Evolutionary conservation across 2,113 vertebrate genomes (phyloP).

Genomic region (Morphnarchus princeps): DNA sequence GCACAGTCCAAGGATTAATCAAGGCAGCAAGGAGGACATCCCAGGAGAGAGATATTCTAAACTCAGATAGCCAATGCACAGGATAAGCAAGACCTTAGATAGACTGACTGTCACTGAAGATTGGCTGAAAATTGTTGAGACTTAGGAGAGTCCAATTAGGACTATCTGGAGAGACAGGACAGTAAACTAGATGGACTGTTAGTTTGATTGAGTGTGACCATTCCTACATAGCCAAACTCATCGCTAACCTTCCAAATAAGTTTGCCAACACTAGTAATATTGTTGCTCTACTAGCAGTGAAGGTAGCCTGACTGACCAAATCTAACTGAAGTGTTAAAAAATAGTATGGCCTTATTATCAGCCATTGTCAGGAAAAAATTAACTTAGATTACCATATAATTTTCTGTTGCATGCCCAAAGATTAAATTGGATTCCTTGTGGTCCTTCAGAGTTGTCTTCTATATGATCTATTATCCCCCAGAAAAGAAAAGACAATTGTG

Average conservation of each 20-base stretch:
- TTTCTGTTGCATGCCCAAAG: not conserved
- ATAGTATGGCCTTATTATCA: not conserved
- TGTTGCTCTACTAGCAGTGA: not conserved
- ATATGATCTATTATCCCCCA: not conserved
- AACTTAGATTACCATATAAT: not conserved
- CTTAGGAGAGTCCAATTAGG: not conserved
- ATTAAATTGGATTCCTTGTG: not conserved
- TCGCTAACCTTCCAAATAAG: not conserved
- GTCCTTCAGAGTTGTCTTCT: not conserved
- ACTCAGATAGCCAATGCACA: not conserved
- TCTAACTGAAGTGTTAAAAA: not conserved
- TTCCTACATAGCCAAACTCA: not conserved
- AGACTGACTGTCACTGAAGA: not conserved
- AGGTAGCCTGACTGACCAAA: not conserved
- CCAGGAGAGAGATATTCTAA: not conserved
- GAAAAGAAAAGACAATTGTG: not conserved
- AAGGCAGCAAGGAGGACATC: not conserved
- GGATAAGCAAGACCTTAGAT: not conserved
- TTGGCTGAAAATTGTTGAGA: not conserved
- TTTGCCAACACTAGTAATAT: not conserved
- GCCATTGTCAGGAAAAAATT: not conserved
- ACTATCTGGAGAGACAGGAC: not conserved
- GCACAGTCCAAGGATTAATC: not conserved
- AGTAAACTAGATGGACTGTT: not conserved
- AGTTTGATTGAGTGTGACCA: not conserved